Evolutionary conservation across 2,888 invertebrate species (phyloP), one percentile per base, ranked within the genome.

Genomic region (Stratiomys singularior): DNA sequence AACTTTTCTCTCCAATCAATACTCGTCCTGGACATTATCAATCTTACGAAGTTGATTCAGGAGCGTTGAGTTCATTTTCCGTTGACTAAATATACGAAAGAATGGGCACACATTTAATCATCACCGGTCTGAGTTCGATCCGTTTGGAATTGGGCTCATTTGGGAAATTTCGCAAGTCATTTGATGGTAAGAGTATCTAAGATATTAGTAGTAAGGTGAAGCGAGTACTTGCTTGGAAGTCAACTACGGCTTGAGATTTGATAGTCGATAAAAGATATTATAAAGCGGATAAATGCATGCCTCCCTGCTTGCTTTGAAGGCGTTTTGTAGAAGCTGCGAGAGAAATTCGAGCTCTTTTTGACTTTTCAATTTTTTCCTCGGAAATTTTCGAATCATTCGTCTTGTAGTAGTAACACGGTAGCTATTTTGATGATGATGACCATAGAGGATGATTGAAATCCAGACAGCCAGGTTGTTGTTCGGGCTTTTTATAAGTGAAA

Each of bases 401-500:
- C 58, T 28, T 56, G 72, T 56, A 56, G 1, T 60, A 58, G 74
- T 58, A 74, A 74, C 37, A 74, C 74, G 37, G 74, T 74, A 74
- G 74, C 74, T 52, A 37, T 60, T n/a, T 74, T 37, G 60, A 52
- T 56, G 23, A 21, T 58, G 74, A 58, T 74, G 56, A 56, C 74
- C 27, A 37, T 30, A 74, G 74, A 46, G 58, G 30, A 58, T 74
- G 60, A 74, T 74, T 74, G 74, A 74, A 74, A 74, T 74, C 44
- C 21, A 56, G 72, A 52, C 52, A 47, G 71, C 18, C 15, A 25
- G 52, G 18, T 58, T 15, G 28, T 72, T 72, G 27, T 72, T 72
- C 27, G 28, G 58, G 52, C 56, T 25, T 58, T 21, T 37, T 18
- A 21, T 72, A 21, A 21, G 27, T 21, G 60, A 7, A 7, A 30